phyloP scores from a whole-genome alignment of 1,140 invertebrate genomes.

The Anastrepha obliqua region DNA sequence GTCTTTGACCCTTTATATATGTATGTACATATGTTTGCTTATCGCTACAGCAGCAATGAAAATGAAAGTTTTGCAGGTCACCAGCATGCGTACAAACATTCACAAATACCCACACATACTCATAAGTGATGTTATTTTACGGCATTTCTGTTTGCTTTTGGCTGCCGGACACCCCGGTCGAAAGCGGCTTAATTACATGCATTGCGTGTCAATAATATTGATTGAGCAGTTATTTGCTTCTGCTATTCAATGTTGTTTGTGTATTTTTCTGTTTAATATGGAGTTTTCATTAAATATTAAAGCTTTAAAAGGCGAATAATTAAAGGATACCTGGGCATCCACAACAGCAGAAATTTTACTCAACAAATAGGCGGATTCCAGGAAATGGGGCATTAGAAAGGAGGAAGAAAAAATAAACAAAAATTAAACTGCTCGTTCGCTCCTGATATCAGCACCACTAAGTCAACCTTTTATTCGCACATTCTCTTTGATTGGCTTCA shows the following conservation, averaged over 20 bases:
- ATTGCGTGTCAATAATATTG: background rate
- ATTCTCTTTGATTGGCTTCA: too few relatives aligned
- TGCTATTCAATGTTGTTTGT: too few relatives aligned
- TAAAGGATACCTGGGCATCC: too few relatives aligned
- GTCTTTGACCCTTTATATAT: conserved; percentile 39
- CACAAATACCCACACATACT: background rate
- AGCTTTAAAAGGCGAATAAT: too few relatives aligned
- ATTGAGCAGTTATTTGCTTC: background rate
- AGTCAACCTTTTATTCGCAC: too few relatives aligned
- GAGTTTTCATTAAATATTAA: background rate
- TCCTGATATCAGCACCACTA: too few relatives aligned
- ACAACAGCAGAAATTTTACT: too few relatives aligned
- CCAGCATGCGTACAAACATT: background rate
- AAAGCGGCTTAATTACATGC: background rate
- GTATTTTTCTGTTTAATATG: background rate
- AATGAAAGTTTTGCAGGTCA: conserved; percentile 32
- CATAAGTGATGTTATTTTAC: background rate
- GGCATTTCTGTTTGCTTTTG: background rate
- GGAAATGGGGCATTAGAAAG: too few relatives aligned
- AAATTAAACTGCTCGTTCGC: too few relatives aligned
- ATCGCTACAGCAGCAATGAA: background rate
- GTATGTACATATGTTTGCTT: background rate
- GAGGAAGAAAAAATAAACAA: too few relatives aligned
- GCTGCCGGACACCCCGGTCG: background rate
- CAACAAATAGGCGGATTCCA: too few relatives aligned